Evolutionary conservation across 2,797 vertebrate species (phyloP), one percentile per base, ranked within the genome.

Genomic region (Myripristis murdjan): DNA sequence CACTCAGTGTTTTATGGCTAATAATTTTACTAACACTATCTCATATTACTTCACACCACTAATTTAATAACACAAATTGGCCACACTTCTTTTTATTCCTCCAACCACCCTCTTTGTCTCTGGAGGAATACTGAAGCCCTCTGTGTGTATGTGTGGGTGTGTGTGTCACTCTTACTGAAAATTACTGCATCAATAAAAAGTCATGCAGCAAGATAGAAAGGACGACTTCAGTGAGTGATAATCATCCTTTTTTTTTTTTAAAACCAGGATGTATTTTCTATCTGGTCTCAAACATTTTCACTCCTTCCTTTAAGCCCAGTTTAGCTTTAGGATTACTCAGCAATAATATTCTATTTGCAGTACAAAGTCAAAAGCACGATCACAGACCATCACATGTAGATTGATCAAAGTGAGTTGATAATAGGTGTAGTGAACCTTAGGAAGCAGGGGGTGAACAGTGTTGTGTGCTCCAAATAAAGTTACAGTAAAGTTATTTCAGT

Each of bases 31-130:
- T 61, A 68, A 84, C 75, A 77, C 72, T 64, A 52, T 66, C 67
- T 83, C 75, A 77, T 59, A 86, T 86, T 85, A 87, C 82, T 77
- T 87, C 80, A 86, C 77, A 66, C 47, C 64, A 44, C 33, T 82
- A 83, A 87, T 81, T 66, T 67, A 79, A 80, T 56, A 70, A 76
- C 81, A 84, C 70, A 73, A 84, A 86, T 63, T 61, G 46, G 54
- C 62, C 64, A 64, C 68, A 67, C 73, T 71, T 65, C 41, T 51
- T 49, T 73, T 82, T 86, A 66, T 77, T 78, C 64, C 53, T 62
- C 63, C 75, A 67, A 81, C 80, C 41, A 28, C 44, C 37, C 20
- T 70, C 60, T 63, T 20, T 54, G 53, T 49, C 59, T 59, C 58
- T 43, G 44, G 63, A 64, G 62, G 70, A 67, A 62, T 59, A 67